Evolutionary conservation across 2,888 invertebrate species (phyloP), one percentile per base, ranked within the genome.

Genomic region (Caenorhabditis macrosperma): DNA sequence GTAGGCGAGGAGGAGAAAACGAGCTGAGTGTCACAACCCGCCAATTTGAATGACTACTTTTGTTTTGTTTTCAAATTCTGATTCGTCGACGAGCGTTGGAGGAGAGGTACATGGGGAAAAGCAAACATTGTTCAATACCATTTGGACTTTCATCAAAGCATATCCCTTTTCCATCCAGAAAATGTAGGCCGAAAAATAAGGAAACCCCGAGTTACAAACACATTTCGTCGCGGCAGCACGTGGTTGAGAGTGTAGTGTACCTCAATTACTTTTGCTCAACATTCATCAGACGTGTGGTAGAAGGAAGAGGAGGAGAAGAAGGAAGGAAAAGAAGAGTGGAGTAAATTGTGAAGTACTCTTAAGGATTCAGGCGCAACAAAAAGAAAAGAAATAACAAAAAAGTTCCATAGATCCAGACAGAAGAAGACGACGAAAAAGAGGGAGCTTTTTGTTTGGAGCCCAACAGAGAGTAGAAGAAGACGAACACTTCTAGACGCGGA

Each of bases 181-280:
- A 33, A 33, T 6, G 44, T 4, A 44, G 9, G 9, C 44, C 2
- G 38, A 38, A n/a, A n/a, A n/a, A 38, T 44, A 5, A 17, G 17
- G 28, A 52, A 28, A 28, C 24, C 4, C 12, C 1, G 10, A 15
- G 44, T 35, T 60, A 60, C 38, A 38, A 44, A 54, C 38, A 64
- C 35, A 38, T 26, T 22, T 59, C 24, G 38, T 59, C 26, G 30
- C 26, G 15, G 6, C n/a, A 9, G 44, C 44, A 30, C 46, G 46
- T 55, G 41, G 28, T 12, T 6, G 24, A 55, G 33, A 44, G 41
- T 10, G 28, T 44, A 38, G 33, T 41, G 55, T 48, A 63, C 72
- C 72, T 72, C 72, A 72, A 72, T 72, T 72, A 72, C 72, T 63
- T 72, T 63, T 72, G 55, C 72, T 63, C 72, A 71, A 28, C 71